These are phyloP conservation scores for Spodoptera exigua DNA, from an alignment of 2,888 invertebrate genomes.

Conservation along the genomic window DNA sequence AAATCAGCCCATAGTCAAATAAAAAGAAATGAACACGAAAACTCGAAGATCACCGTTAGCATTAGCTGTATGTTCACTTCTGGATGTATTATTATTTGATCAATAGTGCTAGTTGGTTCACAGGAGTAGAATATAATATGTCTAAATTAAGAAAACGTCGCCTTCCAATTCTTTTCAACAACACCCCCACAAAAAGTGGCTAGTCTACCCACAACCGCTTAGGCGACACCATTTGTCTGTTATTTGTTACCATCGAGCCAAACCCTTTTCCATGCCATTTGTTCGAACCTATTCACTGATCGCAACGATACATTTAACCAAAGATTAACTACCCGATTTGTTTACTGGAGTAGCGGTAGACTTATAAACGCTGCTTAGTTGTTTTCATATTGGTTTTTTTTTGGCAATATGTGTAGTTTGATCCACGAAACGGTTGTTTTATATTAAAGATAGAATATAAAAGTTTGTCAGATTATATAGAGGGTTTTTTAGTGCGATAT, in stretches of 20 bases:
- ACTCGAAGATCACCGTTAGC: too few relatives aligned
- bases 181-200: slow-evolving; percentile 27
- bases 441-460: too few relatives aligned
- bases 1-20: too few relatives aligned
- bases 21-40: too few relatives aligned
- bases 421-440: too few relatives aligned
- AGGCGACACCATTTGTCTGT: slow-evolving; percentile 73
- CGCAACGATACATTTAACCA: slow-evolving; percentile 83
- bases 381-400: slow-evolving; percentile 42
- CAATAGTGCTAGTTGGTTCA: too few relatives aligned
- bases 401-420: slow-evolving; percentile 27
- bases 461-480: too few relatives aligned
- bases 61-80: too few relatives aligned
- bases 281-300: slow-evolving; percentile 76
- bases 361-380: slow-evolving; percentile 52
- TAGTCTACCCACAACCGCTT: slow-evolving; percentile 34
- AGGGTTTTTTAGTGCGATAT: too few relatives aligned
- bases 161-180: background rate
- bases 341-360: slow-evolving; percentile 64
- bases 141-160: background rate
- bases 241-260: slow-evolving; percentile 80
- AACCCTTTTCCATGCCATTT: slow-evolving; percentile 86
- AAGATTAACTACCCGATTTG: slow-evolving; percentile 83
- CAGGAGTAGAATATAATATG: too few relatives aligned
- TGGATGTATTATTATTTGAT: too few relatives aligned